Evolutionary conservation across 2,113 vertebrate genomes (phyloP).

Genomic region (Grammomys surdaster): DNA sequence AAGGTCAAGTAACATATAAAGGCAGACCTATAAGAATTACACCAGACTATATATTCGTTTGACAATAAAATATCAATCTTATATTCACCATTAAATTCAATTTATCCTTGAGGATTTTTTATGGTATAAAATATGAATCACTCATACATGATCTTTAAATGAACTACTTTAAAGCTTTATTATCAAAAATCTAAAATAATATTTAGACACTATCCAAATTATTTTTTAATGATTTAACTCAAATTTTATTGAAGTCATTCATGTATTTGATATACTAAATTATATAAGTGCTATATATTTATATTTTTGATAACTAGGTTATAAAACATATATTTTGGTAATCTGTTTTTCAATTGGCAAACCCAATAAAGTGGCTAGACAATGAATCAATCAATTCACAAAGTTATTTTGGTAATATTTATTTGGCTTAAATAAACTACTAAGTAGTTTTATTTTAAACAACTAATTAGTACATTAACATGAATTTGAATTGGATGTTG

Average conservation of each 20-base stretch:
- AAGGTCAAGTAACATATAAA: no score
- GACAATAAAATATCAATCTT: background rate
- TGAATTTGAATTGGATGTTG: background rate
- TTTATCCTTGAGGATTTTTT: conserved; percentile 41
- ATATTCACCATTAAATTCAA: background rate
- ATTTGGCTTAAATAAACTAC: background rate
- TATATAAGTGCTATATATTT: background rate
- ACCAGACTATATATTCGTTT: background rate
- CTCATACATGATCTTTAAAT: conserved; percentile 34
- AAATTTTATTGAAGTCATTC: background rate
- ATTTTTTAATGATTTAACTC: background rate
- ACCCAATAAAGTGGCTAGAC: background rate
- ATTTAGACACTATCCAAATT: conserved; percentile 16
- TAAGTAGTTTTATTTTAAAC: background rate
- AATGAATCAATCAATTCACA: background rate
- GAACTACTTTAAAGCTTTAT: background rate
- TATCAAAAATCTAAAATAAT: background rate
- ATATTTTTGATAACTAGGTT: background rate
- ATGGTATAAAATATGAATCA: background rate
- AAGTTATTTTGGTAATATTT: background rate
- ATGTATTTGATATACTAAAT: background rate
- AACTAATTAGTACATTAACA: no score
- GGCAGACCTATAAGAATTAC: no score
- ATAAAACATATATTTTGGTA: background rate
- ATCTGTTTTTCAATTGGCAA: conserved; percentile 23